Evolutionary conservation across 92 coral and sea anemone genomes (phyloP).

Genomic region (Zoanthus gigantus): DNA sequence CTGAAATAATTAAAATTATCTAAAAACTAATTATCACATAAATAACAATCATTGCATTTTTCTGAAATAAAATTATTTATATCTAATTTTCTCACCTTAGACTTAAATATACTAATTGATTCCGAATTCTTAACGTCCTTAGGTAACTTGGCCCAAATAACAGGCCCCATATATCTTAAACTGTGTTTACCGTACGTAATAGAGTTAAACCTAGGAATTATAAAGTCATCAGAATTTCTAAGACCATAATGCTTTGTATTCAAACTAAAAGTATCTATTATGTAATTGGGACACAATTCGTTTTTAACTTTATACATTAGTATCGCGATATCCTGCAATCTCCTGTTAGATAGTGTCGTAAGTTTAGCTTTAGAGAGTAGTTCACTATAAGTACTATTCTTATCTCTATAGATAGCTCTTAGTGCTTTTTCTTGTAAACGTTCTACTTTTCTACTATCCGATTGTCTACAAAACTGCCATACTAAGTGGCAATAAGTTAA

Average conservation of each 20-base stretch:
- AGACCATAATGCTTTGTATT: conserved; percentile 20
- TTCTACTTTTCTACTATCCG: no score
- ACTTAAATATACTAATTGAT: conserved; percentile 13
- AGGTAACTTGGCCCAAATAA: conserved; percentile 31
- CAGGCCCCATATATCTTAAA: conserved; percentile 39
- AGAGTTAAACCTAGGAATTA: conserved; percentile 36
- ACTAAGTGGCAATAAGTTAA: no score
- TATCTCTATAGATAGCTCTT: no score
- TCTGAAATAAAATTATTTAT: not conserved
- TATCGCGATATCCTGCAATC: conserved; percentile 53
- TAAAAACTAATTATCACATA: not conserved
- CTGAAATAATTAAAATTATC: no score
- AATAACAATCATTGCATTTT: not conserved
- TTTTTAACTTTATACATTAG: conserved; percentile 55
- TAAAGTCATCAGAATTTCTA: conserved; percentile 50
- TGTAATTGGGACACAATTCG: no score
- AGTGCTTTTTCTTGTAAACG: no score
- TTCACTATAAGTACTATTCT: no score
- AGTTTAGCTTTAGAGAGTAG: no score
- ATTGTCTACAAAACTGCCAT: no score
- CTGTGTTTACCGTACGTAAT: conserved; percentile 28
- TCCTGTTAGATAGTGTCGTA: no score
- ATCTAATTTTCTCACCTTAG: conserved; percentile 3
- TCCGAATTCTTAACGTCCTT: conserved; percentile 8
- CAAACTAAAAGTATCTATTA: conserved; percentile 23